phyloP scores from a whole-genome alignment of 1,140 invertebrate genomes.

The Drosophila nebulosa region DNA sequence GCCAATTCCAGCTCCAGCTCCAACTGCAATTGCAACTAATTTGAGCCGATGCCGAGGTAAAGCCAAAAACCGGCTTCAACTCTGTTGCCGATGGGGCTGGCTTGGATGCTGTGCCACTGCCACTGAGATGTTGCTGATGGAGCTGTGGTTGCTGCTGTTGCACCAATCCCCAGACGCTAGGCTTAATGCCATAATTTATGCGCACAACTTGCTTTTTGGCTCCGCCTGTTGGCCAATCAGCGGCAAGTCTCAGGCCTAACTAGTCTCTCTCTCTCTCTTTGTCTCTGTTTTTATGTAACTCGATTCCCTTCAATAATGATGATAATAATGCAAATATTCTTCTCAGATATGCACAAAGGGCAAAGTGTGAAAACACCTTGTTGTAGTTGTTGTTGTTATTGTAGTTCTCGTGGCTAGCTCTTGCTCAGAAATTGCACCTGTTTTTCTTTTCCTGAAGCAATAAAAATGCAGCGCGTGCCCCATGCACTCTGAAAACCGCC shows the following conservation, averaged over 20 bases:
- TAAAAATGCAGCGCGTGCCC: slow-evolving; percentile 77
- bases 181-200: slow-evolving; percentile 77
- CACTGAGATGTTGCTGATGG: not conserved
- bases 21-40: no score
- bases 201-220: slow-evolving; percentile 70
- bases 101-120: slow-evolving; percentile 26
- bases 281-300: no score
- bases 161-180: slow-evolving; percentile 71
- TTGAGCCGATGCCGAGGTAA: slow-evolving; percentile 37
- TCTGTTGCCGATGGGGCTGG: slow-evolving; percentile 4
- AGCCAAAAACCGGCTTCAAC: slow-evolving; percentile 41
- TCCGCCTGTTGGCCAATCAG: slow-evolving; percentile 75
- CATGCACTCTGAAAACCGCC: slow-evolving; percentile 31
- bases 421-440: slow-evolving; percentile 56
- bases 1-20: no score
- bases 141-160: slow-evolving; percentile 41
- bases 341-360: not conserved
- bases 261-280: slow-evolving; percentile 17
- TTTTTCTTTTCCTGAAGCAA: slow-evolving; percentile 60
- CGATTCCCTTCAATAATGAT: not conserved
- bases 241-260: slow-evolving; percentile 26
- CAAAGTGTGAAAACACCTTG: slow-evolving; percentile 5
- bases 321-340: not conserved
- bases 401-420: no score
- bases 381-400: slow-evolving; percentile 14